These are phyloP conservation scores for Dolichotis patagonum DNA, from an alignment of 2,113 vertebrate genomes.

Conservation along the genomic window DNA sequence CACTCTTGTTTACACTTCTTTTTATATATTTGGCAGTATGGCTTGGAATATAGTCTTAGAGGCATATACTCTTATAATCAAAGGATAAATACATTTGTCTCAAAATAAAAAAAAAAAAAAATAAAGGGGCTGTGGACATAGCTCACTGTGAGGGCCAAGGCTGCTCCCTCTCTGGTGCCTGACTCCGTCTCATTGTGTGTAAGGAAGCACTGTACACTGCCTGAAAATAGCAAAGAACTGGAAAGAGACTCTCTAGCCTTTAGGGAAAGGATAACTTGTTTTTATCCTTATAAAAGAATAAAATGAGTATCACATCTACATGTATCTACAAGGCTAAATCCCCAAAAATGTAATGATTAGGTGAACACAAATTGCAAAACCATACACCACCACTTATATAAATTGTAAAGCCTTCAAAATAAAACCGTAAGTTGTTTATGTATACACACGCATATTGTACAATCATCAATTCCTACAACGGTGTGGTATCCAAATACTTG, in stretches of 20 bases:
- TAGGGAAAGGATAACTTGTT: background rate
- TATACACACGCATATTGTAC: too few species aligned
- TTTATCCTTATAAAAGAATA: background rate
- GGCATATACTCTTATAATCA: background rate
- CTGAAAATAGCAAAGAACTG: background rate
- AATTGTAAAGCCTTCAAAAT: background rate
- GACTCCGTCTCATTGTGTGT: background rate
- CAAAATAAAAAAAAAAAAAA: background rate
- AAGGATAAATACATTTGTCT: background rate
- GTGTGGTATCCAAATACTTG: background rate
- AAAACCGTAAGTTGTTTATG: background rate
- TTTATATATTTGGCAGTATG: background rate
- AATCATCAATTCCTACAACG: background rate
- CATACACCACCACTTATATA: background rate
- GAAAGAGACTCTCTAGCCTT: background rate
- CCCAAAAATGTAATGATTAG: background rate
- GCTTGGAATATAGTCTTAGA: background rate
- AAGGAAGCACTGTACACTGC: background rate
- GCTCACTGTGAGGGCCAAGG: background rate
- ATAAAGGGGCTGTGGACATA: background rate
- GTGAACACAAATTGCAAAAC: background rate
- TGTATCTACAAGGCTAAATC: background rate
- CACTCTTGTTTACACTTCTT: background rate
- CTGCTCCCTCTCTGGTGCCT: background rate
- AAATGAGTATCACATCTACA: background rate